Base-by-base conservation (phyloP, 2,888 invertebrate species). In the Luffia ferchaultella region DNA sequence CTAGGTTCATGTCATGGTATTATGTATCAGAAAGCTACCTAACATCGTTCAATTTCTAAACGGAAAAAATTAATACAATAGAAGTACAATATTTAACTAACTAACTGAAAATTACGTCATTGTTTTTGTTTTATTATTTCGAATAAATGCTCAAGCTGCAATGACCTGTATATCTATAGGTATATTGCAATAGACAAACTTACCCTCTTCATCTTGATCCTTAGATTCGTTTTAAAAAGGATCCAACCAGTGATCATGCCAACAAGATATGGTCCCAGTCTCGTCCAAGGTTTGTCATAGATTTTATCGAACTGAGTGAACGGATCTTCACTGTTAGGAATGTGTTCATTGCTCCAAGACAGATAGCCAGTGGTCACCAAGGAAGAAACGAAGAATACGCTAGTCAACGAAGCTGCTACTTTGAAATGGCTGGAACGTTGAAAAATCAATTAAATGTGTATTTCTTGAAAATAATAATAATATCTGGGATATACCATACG, bases 201-300 rank as follows among this genome's bases (percentile, higher is more conserved):
- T 63, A 91, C 91, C 83, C 86, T 89, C 30, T 86, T 87, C 87
- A 94, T 89, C 55, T 87, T 86, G 16, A 94, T 88, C 69, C 90
- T 90, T 70, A 93, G 89, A 66, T 93, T 90, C 19, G 91, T 93
- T 73, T 92, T 92, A 69, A 92, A 94, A 17, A 95, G 79, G 54
- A 91, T 87, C 90, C 93, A 95, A 0, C 94, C 94, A 0, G 90
- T 89, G 16, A 88, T 85, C 93, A 95, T 94, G 57, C 94, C 94
- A 49, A 94, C 90, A 1, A 94, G 78, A 69, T 94, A 95, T 0
- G 94, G 94, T 0, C 94, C 94, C 15, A 94, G 74, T 52, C 94
- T 75, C 0, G 94, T 94, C 93, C 94, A 95, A 1, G 94, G 94
- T 71, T 94, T 95, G 74, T 94, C 94, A 70, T 95, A 95, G 59